Base-by-base conservation (phyloP, 23 tunicate species). In the Ciona savignyi region DNA sequence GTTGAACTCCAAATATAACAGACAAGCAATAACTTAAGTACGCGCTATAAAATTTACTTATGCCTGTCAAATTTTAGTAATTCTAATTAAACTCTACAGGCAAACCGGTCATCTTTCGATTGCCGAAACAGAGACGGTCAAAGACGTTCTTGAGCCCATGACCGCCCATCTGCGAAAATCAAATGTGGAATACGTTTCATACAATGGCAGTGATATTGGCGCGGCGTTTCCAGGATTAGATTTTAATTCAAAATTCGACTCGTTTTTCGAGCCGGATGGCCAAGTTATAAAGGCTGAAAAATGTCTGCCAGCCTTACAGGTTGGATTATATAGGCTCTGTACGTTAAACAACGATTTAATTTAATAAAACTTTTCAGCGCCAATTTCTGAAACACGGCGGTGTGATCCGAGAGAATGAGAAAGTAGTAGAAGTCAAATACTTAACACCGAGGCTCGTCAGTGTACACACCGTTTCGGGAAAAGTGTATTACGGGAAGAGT, bases 281-380 rank as follows among this genome's bases (percentile, higher is more conserved):
- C 69, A 70, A 11, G 75, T 80, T 0, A 74, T 91, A 4, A 76
- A 63, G 62, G 97, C 97, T 48, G 77, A 80, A 61, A 67, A 77
- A 69, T 84, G 91, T 62, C 83, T 76, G 3, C 35, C 3, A 0
- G 83, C 86, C 22, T 61, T 91, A 32, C 30, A 64, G 77, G 97
- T 91, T n/a, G n/a, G 56, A 15, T 42, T 42, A 42, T 42, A 42
- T n/a, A n/a, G n/a, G 56, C 56, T 42, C 15, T 6, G 15, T 42
- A 42, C 56, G 56, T 42, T 9, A 42, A 6, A 6, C 15, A 15
- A 42, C 56, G 56, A 42, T 6, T 9, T 42, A 6, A 6, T 42
- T 42, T 15, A 42, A 42, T 42, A 42, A 63, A n/a, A 25, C 67
- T 4, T n/a, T 63, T 9, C 24, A 63, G 96, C 62, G 74, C n/a